Percentiles rank a stretch among this genome's conserved stretches.
These are phyloP conservation scores for Danio rerio DNA, from an alignment of 2,113 vertebrate genomes.

Conservation along the genomic window DNA sequence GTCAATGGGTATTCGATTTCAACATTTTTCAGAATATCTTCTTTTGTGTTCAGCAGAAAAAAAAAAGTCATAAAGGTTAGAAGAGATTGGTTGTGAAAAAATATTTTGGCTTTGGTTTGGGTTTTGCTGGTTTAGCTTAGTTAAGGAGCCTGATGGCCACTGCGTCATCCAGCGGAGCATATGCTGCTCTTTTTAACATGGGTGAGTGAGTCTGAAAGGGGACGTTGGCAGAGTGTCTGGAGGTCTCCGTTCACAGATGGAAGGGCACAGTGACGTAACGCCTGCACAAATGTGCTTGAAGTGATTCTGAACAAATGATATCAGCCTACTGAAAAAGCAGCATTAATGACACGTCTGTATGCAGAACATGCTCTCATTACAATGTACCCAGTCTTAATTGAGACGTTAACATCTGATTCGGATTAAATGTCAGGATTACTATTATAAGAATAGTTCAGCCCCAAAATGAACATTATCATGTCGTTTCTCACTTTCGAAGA, in stretches of 20 bases:
- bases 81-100: background rate
- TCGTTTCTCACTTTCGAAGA: background rate
- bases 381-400: conserved; percentile 16
- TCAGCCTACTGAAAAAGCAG: conserved; percentile 9
- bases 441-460: background rate
- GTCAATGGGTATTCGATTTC: too few relatives aligned
- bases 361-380: conserved; percentile 6
- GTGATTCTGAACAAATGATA: conserved; percentile 15
- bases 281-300: conserved; percentile 6
- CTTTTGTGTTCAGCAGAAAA: too few relatives aligned
- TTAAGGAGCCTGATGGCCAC: background rate
- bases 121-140: background rate
- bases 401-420: background rate
- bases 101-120: background rate
- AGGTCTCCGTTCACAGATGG: conserved; percentile 48
- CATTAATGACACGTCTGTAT: background rate
- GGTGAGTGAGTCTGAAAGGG: conserved; percentile 10
- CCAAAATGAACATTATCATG: background rate
- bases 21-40: too few relatives aligned
- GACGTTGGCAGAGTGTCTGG: conserved; percentile 38
- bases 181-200: conserved; percentile 30
- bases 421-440: background rate
- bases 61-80: too few relatives aligned
- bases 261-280: conserved; percentile 45
- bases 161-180: background rate